Evolutionary conservation across 2,888 invertebrate species (phyloP), one percentile per base, ranked within the genome.

Genomic region (Plebejus anna): DNA sequence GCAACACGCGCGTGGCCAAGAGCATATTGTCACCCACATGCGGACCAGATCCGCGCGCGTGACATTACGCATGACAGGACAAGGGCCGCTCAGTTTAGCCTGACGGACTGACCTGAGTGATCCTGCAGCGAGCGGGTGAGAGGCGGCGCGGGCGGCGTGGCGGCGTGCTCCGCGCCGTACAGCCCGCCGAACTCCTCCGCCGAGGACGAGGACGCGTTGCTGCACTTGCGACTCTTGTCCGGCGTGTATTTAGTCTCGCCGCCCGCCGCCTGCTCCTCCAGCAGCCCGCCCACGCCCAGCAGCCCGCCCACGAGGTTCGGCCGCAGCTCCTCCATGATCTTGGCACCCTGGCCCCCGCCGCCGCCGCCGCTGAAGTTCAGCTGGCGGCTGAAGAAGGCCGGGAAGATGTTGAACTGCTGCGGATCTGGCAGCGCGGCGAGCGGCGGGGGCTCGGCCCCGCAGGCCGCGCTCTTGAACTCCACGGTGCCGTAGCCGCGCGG

Each of bases 371-470:
- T 96, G 90, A 97, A 97, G 90, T 97, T 97, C 83, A 98, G 95
- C 91, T 98, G 97, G 80, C 97, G 95, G 94, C 97, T 97, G 91
- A 98, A 98, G 88, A 97, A 97, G 79, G 97, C 97, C 84, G 97
- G 97, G 91, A 98, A 97, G 86, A 98, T 98, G 94, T 97, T 97
- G 94, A 97, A 97, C 94, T 97, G 97, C 88, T 97, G 97, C 81
- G 96, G 96, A 83, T 95, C 95, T 82, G 94, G 95, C 84, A 95
- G 94, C 84, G 94, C 94, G 86, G 94, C 92, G 84, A 94, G 90
- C 90, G 90, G 91, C 91, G 90, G 92, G 90, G 91, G 91, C 81
- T 84, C 87, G 92, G 94, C 94, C 92, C 92, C 93, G 94, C 94
- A 96, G 95, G 96, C 96, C 89, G 95, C 95, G 94, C 96, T 96